Evolutionary conservation across 2,113 vertebrate genomes (phyloP), one percentile per base, ranked within the genome.

Genomic region (Ptychochromis oligacanthus): DNA sequence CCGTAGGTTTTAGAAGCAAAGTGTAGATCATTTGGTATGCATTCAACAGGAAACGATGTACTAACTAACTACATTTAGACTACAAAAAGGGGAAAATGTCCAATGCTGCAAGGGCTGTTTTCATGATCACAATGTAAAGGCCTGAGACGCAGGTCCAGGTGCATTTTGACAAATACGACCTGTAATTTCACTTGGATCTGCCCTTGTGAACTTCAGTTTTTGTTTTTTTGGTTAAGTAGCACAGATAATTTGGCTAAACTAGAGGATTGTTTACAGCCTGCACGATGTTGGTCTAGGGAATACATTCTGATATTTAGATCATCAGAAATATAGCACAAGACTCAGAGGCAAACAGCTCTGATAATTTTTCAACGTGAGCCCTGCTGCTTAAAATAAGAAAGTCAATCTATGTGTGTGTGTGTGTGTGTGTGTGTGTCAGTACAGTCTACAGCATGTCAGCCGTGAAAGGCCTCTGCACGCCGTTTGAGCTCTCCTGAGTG

Each of bases 401-500:
- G 22, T 36, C 43, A 28, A 15, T 76, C 22, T 75, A 20, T 49
- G n/a, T 81, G 31, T 74, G 26, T 70, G 22, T 18, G 54, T 43
- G 7, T 70, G 7, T 34, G 28, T 24, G 22, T 78, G 59, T 83
- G 77, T 60, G 8, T 84, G 81, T 85, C 36, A 6, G 82, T 78
- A 20, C 64, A 77, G 80, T 84, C 57, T 86, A 22, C 75, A 80
- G 78, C 72, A 59, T 86, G 86, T 89, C 59, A 76, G 86, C 89
- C 76, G 62, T 89, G 79, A 90, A 91, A 89, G 85, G 85, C 82
- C 91, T 88, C 86, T 82, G 60, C 92, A 81, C 60, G 60, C 85
- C 31, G 83, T 83, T 90, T 86, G 84, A 91, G 89, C 79, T 87
- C 90, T 92, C 89, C 85, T 92, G 90, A 90, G 87, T 88, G 82